phyloP scores from a whole-genome alignment of 2,888 invertebrate species.

The Conomelus anceps region DNA sequence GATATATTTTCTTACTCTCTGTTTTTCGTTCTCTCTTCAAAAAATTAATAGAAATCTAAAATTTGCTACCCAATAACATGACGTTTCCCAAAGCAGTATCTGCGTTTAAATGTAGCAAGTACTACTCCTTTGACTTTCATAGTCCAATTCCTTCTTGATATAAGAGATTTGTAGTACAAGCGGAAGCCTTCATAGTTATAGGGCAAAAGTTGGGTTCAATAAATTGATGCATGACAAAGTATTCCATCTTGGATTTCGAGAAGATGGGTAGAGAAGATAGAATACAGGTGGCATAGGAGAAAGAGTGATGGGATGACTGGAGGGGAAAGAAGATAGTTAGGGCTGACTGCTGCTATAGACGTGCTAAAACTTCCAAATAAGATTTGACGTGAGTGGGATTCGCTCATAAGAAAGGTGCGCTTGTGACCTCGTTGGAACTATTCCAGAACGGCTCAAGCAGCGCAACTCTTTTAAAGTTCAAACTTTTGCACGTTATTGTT shows the following conservation, averaged over 20 bases:
- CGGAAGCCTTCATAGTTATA: background rate
- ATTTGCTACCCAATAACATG: too few relatives aligned
- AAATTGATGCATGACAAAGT: background rate
- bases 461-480: background rate
- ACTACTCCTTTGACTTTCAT: too few relatives aligned
- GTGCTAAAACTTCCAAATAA: background rate
- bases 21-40: too few relatives aligned
- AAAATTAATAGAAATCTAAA: too few relatives aligned
- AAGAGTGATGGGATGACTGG: background rate
- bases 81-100: too few relatives aligned
- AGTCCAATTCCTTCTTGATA: background rate
- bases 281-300: background rate
- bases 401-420: background rate
- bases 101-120: too few relatives aligned
- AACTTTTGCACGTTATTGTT: background rate
- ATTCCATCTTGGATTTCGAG: background rate
- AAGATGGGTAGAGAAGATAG: background rate
- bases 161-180: background rate
- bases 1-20: too few relatives aligned
- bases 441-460: background rate
- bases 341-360: background rate
- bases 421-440: background rate
- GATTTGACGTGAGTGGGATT: background rate
- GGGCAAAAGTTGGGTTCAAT: background rate
- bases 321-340: background rate